These are phyloP conservation scores for Gallinago paraguaiae DNA, from an alignment of 2,113 vertebrate species.

Conservation along the genomic window DNA sequence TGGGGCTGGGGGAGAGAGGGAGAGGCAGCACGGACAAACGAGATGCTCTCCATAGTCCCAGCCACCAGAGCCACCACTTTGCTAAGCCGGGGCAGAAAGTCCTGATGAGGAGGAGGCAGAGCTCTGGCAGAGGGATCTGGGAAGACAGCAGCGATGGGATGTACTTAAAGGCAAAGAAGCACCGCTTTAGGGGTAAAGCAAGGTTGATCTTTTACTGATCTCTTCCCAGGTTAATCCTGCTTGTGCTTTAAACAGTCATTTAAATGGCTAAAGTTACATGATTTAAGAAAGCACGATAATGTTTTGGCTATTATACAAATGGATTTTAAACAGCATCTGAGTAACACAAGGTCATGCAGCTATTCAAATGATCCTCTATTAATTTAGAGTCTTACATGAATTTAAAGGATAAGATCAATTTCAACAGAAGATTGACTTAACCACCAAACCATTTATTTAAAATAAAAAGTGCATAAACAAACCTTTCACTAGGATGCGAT, in stretches of 20 bases:
- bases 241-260: slow-evolving; percentile 11
- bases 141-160: background rate
- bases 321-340: slow-evolving; percentile 6
- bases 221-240: slow-evolving; percentile 26
- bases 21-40: background rate
- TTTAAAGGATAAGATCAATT: slow-evolving; percentile 9
- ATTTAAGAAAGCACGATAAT: background rate
- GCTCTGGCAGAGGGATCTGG: background rate
- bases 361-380: background rate
- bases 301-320: slow-evolving; percentile 5
- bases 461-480: background rate
- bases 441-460: background rate
- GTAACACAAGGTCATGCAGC: background rate
- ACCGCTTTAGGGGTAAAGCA: background rate
- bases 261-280: slow-evolving; percentile 4
- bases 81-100: background rate
- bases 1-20: background rate
- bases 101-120: background rate
- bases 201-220: slow-evolving; percentile 25
- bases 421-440: slow-evolving; percentile 18
- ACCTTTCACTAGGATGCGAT: background rate
- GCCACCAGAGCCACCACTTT: background rate
- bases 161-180: background rate
- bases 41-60: background rate
- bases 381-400: slow-evolving; percentile 1